Evolutionary conservation across 1,140 invertebrate genomes (phyloP), one percentile per base, ranked within the genome.

Genomic region (Babylonia areolata): DNA sequence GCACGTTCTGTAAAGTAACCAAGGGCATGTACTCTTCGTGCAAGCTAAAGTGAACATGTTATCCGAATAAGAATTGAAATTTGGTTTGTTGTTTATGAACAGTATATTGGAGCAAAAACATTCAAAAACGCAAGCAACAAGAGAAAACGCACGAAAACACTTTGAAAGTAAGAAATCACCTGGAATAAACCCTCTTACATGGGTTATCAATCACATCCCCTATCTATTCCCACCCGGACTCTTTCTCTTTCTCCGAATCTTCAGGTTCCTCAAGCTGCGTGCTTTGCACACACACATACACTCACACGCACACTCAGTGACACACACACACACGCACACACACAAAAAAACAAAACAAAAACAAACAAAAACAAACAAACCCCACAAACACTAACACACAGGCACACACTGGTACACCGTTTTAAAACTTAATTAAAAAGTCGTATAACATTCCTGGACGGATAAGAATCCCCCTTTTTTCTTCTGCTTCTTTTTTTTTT

Each of bases 21-120:
- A 79, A 51, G 85, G 83, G 81, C 83, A 40, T 37, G 39, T 39
- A 85, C 79, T 87, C 83, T 78, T 23, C 33, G 23, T 33, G 15
- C 11, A 33, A 75, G 23, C 40, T 54, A 23, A 64, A 58, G 77
- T 42, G 28, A 78, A 28, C 51, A 79, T 6, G 28, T 23, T n/a
- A 33, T 79, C 42, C 31, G 35, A 54, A 40, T 79, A 58, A 85
- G 73, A 37, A 73, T n/a, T n/a, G n/a, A n/a, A n/a, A n/a, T n/a
- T n/a, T n/a, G n/a, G n/a, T n/a, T n/a, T n/a, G n/a, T n/a, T n/a
- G n/a, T n/a, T n/a, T n/a, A n/a, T n/a, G n/a, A n/a, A n/a, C n/a
- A n/a, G n/a, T n/a, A n/a, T 3, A 64, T 15, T 64, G 6, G 23
- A 28, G 58, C 17, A 64, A 3, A 64, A 64, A 20, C 58, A 64